phyloP scores from a whole-genome alignment of 2,113 vertebrate genomes.

The Meles meles region DNA sequence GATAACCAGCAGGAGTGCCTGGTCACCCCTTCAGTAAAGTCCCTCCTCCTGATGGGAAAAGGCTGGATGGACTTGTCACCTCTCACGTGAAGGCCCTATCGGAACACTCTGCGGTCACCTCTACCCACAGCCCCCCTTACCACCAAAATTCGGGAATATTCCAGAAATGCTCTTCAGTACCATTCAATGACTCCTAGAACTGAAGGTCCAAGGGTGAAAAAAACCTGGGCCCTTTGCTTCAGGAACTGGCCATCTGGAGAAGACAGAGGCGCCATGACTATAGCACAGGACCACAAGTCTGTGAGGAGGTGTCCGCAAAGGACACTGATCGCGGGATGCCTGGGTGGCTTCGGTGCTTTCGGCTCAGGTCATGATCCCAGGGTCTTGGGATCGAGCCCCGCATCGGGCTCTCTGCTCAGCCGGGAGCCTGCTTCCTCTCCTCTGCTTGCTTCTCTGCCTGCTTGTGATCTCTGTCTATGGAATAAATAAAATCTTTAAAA shows the following conservation, averaged over 20 bases:
- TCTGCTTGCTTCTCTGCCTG: too few relatives aligned
- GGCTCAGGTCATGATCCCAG: too few relatives aligned
- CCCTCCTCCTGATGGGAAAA: background rate
- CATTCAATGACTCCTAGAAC: background rate
- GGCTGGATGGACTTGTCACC: background rate
- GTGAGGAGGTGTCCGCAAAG: background rate
- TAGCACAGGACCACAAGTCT: accelerated
- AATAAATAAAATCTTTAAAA: too few relatives aligned
- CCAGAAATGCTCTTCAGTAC: background rate
- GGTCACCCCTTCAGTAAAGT: accelerated
- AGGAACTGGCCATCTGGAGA: background rate
- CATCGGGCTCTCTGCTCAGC: too few relatives aligned
- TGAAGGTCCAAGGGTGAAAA: background rate
- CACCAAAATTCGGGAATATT: background rate
- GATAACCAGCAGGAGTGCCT: background rate
- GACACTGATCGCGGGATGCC: too few relatives aligned
- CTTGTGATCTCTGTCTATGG: too few relatives aligned
- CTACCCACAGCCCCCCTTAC: background rate
- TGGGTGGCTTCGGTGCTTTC: too few relatives aligned
- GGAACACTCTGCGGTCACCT: background rate
- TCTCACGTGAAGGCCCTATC: background rate
- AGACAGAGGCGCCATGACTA: accelerated
- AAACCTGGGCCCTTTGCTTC: background rate
- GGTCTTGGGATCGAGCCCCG: too few relatives aligned
- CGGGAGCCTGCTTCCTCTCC: too few relatives aligned